Percentiles rank a stretch among this genome's conserved stretches.
Conservation (phyloP, 2,888 invertebrate species). For the Lissocephala sabroskyi region DNA sequence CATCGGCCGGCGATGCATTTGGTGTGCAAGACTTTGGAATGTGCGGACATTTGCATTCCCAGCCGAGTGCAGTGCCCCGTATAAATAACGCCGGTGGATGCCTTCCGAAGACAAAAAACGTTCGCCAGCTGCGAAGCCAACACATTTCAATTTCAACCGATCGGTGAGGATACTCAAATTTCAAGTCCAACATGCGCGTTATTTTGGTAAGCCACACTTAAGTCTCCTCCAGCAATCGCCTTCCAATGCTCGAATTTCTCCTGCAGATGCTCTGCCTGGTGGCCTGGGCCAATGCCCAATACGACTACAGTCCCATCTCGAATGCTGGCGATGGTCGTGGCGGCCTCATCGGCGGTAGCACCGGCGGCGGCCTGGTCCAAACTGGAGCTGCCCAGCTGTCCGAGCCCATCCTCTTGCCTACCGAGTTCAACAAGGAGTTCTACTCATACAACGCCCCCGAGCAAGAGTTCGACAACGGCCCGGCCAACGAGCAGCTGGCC, state of each 20-base stretch:
- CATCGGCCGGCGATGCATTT: conserved; percentile 22
- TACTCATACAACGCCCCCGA: conserved; percentile 66
- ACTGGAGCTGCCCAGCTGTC: conserved; percentile 31
- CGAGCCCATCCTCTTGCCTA: conserved; percentile 30
- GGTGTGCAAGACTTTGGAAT: conserved; percentile 7
- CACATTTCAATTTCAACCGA: conserved; percentile 20
- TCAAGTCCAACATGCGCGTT: conserved; percentile 51
- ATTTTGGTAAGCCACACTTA: conserved; percentile 46
- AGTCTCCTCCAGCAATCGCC: neutral
- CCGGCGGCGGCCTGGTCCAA: conserved; percentile 7
- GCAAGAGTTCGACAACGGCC: conserved; percentile 53
- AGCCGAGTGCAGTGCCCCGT: conserved; percentile 8
- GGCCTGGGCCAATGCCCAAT: conserved; percentile 50
- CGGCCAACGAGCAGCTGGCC: conserved; percentile 36
- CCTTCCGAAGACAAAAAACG: conserved; percentile 38
- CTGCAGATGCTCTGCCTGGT: conserved; percentile 50
- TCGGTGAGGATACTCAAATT: conserved; percentile 28
- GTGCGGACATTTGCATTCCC: conserved; percentile 4
- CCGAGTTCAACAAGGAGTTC: conserved; percentile 56
- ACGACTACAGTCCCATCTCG: conserved; percentile 42
- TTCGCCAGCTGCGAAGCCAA: conserved; percentile 34
- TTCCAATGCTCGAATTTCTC: neutral
- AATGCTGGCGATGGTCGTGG: conserved; percentile 37
- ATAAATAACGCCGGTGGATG: conserved; percentile 36
- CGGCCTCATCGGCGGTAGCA: conserved; percentile 22